These are phyloP conservation scores for Procambarus clarkii DNA, from an alignment of 1,140 invertebrate species.

Conservation along the genomic window DNA sequence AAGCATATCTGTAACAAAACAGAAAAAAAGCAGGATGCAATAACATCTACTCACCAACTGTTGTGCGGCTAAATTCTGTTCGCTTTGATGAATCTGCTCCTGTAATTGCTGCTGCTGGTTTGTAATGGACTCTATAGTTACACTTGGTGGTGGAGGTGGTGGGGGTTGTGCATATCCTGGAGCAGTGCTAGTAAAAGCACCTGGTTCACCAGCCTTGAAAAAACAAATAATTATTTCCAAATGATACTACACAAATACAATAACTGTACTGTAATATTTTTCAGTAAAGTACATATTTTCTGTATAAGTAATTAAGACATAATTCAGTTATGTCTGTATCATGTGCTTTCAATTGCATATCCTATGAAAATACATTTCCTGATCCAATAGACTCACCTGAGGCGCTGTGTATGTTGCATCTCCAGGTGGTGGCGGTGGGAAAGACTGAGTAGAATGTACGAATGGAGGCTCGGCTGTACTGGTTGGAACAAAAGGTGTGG, in stretches of 20 bases:
- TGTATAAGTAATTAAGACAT: too few relatives aligned
- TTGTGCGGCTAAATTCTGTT: constrained; percentile 94
- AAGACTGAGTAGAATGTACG: constrained; percentile 38
- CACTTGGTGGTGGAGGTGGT: constrained; percentile 66
- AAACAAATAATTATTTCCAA: background rate
- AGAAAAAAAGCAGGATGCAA: background rate
- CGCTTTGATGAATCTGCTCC: constrained; percentile 95
- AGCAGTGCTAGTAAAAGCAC: constrained; percentile 48
- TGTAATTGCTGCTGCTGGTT: constrained; percentile 88
- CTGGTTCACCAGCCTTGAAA: constrained; percentile 50
- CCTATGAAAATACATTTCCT: background rate
- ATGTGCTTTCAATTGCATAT: background rate
- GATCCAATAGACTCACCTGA: constrained; percentile 17
- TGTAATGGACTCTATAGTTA: constrained; percentile 77
- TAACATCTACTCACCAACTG: constrained; percentile 81
- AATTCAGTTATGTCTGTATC: too few relatives aligned
- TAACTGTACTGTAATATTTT: too few relatives aligned
- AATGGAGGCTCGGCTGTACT: constrained; percentile 46
- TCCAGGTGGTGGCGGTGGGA: constrained; percentile 51
- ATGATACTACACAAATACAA: too few relatives aligned
- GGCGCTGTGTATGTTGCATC: constrained; percentile 50
- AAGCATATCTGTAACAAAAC: too few relatives aligned
- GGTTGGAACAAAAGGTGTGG: constrained; percentile 41
- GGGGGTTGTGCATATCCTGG: constrained; percentile 47
- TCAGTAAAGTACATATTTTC: too few relatives aligned